A percentile compares a stretch with the other conserved stretches of the same genome.
phyloP scores from a whole-genome alignment of 2,888 invertebrate species.

The Ceramica pisi region DNA sequence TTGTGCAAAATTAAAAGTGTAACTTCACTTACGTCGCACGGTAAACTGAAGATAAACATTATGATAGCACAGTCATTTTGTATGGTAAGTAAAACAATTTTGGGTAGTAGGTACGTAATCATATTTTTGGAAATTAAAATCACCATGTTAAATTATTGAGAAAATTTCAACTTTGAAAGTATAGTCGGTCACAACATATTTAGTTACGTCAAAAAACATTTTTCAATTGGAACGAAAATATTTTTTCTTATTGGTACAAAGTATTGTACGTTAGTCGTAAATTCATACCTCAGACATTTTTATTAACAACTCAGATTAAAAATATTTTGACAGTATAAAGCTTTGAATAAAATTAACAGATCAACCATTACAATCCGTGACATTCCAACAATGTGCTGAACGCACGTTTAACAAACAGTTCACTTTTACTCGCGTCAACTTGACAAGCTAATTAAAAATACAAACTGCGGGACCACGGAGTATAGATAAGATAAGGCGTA shows the following conservation, averaged over 20 bases:
- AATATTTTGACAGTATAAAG: constrained; percentile 49
- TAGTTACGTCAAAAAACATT: no score
- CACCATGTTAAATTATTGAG: neutral
- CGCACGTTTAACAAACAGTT: constrained; percentile 56
- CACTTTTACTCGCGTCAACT: constrained; percentile 67
- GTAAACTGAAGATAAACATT: no score
- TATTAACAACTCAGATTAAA: neutral
- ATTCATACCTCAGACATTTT: neutral
- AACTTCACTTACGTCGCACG: no score
- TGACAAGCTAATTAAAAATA: constrained; percentile 82
- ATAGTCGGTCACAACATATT: neutral
- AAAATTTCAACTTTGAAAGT: neutral
- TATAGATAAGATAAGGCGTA: constrained; percentile 27
- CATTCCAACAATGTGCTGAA: constrained; percentile 42
- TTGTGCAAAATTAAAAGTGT: no score
- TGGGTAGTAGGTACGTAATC: no score
- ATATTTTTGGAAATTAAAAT: neutral
- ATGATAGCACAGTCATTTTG: no score
- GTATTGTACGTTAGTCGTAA: neutral
- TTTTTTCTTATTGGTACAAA: neutral
- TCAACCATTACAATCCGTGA: constrained; percentile 48
- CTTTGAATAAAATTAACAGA: constrained; percentile 38
- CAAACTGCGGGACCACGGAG: constrained; percentile 60
- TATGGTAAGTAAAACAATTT: no score
- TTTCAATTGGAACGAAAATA: no score